Conservation (phyloP, 1,140 invertebrate genomes). For the Drosophila persimilis region DNA sequence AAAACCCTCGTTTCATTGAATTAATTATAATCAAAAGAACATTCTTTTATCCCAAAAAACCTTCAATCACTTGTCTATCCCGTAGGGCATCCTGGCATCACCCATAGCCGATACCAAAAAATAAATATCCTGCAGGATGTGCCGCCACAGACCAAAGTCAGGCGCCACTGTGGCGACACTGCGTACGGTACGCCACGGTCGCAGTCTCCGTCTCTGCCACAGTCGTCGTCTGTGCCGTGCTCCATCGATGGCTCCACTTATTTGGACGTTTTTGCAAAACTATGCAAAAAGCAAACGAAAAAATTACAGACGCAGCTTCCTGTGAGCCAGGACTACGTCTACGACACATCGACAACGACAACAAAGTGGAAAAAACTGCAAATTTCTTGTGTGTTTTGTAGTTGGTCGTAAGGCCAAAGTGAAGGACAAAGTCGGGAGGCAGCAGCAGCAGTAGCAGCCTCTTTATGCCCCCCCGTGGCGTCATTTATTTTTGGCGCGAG, state of each 20-base stretch:
- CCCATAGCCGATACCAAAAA: constrained; percentile 12
- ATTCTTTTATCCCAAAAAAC: too few relatives aligned
- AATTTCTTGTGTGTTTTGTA: constrained; percentile 66
- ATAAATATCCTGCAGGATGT: constrained; percentile 48
- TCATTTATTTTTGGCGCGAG: constrained; percentile 73
- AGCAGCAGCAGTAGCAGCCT: constrained; percentile 6
- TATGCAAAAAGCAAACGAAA: constrained; percentile 40
- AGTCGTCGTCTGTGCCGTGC: constrained; percentile 1
- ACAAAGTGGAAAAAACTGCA: constrained; percentile 76
- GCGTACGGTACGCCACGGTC: constrained; percentile 21
- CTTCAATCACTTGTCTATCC: too few relatives aligned
- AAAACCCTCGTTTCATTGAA: too few relatives aligned
- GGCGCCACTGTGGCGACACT: constrained; percentile 58
- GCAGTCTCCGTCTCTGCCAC: neutral
- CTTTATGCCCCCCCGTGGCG: constrained; percentile 32
- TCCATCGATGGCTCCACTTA: constrained; percentile 57
- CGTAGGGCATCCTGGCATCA: constrained; percentile 36
- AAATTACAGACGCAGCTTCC: constrained; percentile 70
- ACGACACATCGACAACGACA: constrained; percentile 1
- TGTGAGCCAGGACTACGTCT: constrained; percentile 47
- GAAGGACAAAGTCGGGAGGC: constrained; percentile 20
- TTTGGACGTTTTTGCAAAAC: constrained; percentile 68
- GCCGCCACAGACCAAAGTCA: constrained; percentile 31
- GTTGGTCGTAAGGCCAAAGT: constrained; percentile 40
- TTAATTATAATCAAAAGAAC: neutral